phyloP scores from a whole-genome alignment of 1,140 invertebrate species.

The Zaprionus inermis region DNA sequence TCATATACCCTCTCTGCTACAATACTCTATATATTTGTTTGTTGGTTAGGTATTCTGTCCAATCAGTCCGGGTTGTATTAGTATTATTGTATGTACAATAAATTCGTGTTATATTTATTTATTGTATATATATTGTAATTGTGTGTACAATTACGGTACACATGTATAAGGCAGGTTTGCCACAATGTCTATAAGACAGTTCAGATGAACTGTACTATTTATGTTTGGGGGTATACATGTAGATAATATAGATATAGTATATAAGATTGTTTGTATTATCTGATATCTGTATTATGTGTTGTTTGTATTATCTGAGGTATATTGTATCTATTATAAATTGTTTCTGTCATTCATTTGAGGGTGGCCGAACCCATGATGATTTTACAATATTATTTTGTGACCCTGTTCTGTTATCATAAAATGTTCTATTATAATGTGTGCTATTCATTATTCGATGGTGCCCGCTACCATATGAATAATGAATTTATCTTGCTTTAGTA shows the following conservation, averaged over 20 bases:
- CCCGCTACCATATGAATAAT: too few species aligned
- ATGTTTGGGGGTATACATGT: background rate
- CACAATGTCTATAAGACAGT: background rate
- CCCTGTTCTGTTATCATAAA: background rate
- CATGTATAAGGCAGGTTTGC: background rate
- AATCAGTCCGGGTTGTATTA: background rate
- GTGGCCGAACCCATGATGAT: too few species aligned
- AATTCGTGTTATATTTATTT: conserved; percentile 76
- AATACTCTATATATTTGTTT: background rate
- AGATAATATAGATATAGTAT: too few species aligned
- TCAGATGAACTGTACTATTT: background rate
- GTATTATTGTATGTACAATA: conserved; percentile 77
- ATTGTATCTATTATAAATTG: background rate
- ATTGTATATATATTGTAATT: conserved; percentile 40
- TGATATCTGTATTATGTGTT: background rate
- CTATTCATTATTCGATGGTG: background rate
- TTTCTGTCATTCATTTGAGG: background rate
- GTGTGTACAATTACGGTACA: background rate
- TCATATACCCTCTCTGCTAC: background rate
- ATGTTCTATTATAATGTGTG: background rate
- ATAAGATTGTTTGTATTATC: too few species aligned
- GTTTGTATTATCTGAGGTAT: background rate
- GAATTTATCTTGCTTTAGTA: background rate
- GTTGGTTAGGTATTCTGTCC: background rate
- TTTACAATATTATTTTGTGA: background rate